Base-by-base conservation (phyloP, 1,140 invertebrate genomes). In the Heliconius hermathena region DNA sequence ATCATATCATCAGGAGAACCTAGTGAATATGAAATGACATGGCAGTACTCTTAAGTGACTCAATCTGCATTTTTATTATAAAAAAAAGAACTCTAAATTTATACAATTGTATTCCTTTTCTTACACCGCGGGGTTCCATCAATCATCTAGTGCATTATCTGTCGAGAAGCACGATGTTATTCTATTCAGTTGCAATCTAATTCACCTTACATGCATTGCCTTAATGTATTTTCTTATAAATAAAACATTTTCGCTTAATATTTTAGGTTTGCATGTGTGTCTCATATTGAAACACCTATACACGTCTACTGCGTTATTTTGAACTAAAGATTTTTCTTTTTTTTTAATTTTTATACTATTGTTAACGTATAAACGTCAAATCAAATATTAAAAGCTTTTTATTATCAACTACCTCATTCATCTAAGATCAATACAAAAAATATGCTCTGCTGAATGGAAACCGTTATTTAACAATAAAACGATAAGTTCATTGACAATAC, bases 101-200 rank as follows among this genome's bases (percentile, higher is more conserved):
- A 38, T 60, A 70, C 71, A 77, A 76, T 80, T 80, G 78, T 52
- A 70, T 80, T 29, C 38, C 36, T 80, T 77, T 73, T 73, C 79
- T 73, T 38, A 22, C 41, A 3, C 33, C 73, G 60, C 16, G 26
- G n/a, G 60, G 60, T 66, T 66, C 60, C 60, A 80, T 80, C 79
- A 80, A 80, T 80, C 79, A 80, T 77, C 54, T 74, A 71, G 79
- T 71, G 71, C 79, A 77, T 76, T 76, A 71, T 71, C 54, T 88
- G 86, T 87, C 86, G 84, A 76, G 84, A 82, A 81, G 81, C 81
- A 83, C 85, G 88, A 90, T 88, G 84, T 88, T 86, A 87, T 87
- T 81, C 82, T 83, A 84, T 78, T 81, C 81, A 78, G 76, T 66
- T 75, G 57, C 81, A 82, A 85, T 83, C 81, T 83, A 84, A 85